Base-by-base conservation (phyloP, 2,797 vertebrate species). In the Champsocephalus gunnari region DNA sequence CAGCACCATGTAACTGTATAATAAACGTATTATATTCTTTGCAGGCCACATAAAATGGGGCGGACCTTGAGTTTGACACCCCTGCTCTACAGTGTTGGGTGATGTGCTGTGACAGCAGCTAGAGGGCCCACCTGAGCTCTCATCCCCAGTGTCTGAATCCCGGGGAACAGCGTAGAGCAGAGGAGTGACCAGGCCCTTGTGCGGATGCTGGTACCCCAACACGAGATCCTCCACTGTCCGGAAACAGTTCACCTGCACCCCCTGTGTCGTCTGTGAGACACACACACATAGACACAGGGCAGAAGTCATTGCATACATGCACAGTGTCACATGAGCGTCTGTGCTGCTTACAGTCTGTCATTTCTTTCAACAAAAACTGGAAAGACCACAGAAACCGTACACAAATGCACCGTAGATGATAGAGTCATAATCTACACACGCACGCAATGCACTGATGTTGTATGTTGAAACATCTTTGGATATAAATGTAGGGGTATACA, bases 171-270 rank as follows among this genome's bases (percentile, higher is more conserved):
- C 92, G 73, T 93, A 95, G 43, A 94, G 92, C 65, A 96, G 88
- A 24, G 95, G 92, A n/a, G 88, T 91, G 56, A 96, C 94, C 76
- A 96, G 85, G 51, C 96, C 95, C 77, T 96, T 96, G 84, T 95
- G 94, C 10, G 95, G 93, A 59, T 95, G 90, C 87, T 94, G 94
- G 83, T 96, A 96, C 14, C 94, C 95, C 70, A 90, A 80, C 38
- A 96, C 93, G 80, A 96, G 88, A 77, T 96, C 95, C 79, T 89
- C 92, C 75, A 96, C 91, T 0, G 94, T 94, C 19, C 94, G 92
- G 78, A 96, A 96, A 85, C 94, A 95, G 88, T 95, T 96, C 59
- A 95, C 94, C 88, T 95, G 95, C 57, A 95, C 93, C 51, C 95
- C 95, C 63, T 96, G 95, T 60, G 94, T 93, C 12, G 94, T 94